These are phyloP conservation scores for Synanthedon vespiformis DNA, from an alignment of 2,888 invertebrate species.

Conservation along the genomic window DNA sequence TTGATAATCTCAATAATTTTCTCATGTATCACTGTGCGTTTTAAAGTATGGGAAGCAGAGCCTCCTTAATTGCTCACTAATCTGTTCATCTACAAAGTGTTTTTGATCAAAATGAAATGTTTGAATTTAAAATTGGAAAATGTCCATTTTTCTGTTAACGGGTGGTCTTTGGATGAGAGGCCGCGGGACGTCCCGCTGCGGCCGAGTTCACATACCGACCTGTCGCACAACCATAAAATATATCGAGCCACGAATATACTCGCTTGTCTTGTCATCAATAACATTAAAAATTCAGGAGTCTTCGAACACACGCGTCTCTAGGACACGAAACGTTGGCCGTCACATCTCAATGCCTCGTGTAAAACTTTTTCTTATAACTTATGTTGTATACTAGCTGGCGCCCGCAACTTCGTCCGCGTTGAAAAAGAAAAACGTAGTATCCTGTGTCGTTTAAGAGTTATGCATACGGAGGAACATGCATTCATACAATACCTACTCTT, in stretches of 20 bases:
- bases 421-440: too few species aligned
- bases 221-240: conserved; percentile 28
- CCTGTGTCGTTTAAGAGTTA: too few species aligned
- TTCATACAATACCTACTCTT: too few species aligned
- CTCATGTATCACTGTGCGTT: not conserved
- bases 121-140: not conserved
- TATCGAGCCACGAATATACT: conserved; percentile 17
- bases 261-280: conserved; percentile 16
- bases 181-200: conserved; percentile 38
- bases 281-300: conserved; percentile 1
- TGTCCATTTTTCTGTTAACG: conserved; percentile 11
- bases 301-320: not conserved
- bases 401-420: too few species aligned
- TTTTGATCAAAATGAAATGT: not conserved
- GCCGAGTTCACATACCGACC: conserved; percentile 30
- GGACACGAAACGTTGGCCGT: too few species aligned
- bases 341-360: too few species aligned
- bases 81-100: conserved; percentile 13
- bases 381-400: too few species aligned
- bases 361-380: too few species aligned
- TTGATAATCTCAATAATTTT: too few species aligned
- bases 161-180: conserved; percentile 38
- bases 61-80: conserved; percentile 16
- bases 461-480: too few species aligned
- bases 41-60: conserved; percentile 2